Evolutionary conservation across 2,113 vertebrate species (phyloP).

Genomic region (Acinonyx jubatus): DNA sequence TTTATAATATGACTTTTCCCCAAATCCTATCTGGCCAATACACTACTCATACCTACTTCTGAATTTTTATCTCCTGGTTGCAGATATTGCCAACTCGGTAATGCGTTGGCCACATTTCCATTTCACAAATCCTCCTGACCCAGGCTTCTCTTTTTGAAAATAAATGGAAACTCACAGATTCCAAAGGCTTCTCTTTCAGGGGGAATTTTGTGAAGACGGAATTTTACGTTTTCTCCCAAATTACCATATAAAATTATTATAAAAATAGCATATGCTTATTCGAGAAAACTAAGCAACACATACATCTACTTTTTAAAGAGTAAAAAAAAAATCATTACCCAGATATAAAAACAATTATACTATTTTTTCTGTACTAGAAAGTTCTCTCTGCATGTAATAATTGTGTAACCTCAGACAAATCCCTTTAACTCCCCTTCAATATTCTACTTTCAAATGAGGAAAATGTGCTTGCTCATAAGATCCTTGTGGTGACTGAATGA

Average conservation of each 20-base stretch:
- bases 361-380: neutral
- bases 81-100: neutral
- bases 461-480: neutral
- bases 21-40: neutral
- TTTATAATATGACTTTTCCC: neutral
- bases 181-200: neutral
- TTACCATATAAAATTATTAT: neutral
- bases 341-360: neutral
- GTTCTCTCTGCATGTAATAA: neutral
- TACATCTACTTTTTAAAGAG: neutral
- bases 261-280: neutral
- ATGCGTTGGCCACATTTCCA: neutral
- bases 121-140: neutral
- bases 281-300: neutral
- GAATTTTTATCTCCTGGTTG: conserved; percentile 45
- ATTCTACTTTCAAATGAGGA: conserved; percentile 14
- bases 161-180: conserved; percentile 46
- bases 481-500: neutral
- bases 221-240: neutral
- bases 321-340: neutral
- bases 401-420: neutral
- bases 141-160: conserved; percentile 44
- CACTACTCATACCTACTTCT: neutral
- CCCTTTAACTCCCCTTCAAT: neutral
- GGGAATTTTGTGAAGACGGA: neutral